Evolutionary conservation across 1,140 invertebrate genomes (phyloP).

Genomic region (Orchestia grillus): DNA sequence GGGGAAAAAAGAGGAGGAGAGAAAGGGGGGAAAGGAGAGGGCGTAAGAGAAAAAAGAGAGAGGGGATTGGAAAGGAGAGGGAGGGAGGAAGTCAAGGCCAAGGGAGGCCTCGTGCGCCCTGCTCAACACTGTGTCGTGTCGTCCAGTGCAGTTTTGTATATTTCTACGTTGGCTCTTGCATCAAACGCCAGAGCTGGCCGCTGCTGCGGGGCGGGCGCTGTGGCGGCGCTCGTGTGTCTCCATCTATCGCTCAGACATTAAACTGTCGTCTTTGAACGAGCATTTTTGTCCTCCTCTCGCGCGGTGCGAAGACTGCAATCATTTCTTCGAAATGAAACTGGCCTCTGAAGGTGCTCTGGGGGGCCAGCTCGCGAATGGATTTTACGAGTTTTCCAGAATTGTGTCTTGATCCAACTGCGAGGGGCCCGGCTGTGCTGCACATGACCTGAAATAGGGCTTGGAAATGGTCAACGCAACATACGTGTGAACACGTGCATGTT

Average conservation of each 20-base stretch:
- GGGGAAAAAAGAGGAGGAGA: too few species aligned
- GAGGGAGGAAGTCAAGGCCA: background rate
- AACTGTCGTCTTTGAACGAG: background rate
- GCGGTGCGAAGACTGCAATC: too few species aligned
- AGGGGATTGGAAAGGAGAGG: too few species aligned
- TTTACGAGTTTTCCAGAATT: background rate
- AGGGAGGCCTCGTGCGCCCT: background rate
- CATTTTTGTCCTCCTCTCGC: background rate
- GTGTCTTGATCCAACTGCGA: too few species aligned
- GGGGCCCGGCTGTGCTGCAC: too few species aligned
- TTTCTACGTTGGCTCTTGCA: conserved; percentile 28
- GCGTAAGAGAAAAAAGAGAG: too few species aligned
- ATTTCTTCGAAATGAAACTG: too few species aligned
- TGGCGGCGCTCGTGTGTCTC: background rate
- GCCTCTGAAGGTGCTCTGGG: too few species aligned
- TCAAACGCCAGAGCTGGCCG: background rate
- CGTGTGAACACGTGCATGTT: too few species aligned
- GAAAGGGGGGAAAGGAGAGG: too few species aligned
- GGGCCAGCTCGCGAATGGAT: background rate
- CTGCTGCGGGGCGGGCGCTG: background rate
- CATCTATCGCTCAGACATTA: background rate
- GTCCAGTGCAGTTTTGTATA: conserved; percentile 35
- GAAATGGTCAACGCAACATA: too few species aligned
- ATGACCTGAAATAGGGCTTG: too few species aligned
- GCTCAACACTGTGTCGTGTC: conserved; percentile 31